Conservation (phyloP, 2,888 invertebrate species). For the Tipula vernalis region DNA sequence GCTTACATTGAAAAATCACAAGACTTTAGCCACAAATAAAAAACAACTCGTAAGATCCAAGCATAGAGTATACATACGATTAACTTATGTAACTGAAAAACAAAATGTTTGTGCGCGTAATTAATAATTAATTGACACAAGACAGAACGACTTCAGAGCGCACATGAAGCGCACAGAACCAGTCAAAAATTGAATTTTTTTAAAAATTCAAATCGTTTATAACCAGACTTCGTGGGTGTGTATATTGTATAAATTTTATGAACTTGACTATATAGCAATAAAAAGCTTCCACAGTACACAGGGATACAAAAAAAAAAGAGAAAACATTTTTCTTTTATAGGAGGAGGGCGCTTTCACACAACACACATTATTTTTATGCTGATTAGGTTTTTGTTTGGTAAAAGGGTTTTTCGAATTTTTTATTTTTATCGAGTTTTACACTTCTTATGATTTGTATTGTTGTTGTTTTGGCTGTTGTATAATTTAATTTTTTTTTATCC, state of each 20-base stretch:
- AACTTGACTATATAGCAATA: neutral
- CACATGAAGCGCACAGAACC: too few species aligned
- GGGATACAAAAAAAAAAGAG: neutral
- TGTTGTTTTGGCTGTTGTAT: neutral
- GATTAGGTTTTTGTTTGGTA: neutral
- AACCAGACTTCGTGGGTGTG: neutral
- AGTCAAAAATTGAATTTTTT: neutral
- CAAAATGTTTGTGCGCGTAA: neutral
- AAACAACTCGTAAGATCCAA: neutral
- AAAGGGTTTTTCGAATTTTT: neutral
- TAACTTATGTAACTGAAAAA: neutral
- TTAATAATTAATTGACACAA: neutral
- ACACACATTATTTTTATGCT: neutral
- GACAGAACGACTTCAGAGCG: neutral
- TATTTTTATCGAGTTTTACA: neutral
- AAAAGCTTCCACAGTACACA: neutral
- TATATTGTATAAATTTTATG: neutral
- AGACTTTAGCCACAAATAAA: neutral
- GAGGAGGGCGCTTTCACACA: neutral
- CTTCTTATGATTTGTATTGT: neutral
- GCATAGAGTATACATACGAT: neutral
- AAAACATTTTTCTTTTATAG: neutral
- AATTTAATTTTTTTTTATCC: neutral
- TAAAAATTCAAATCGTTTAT: neutral
- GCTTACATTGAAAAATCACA: too few species aligned